These are phyloP conservation scores for Drosophila navojoa DNA, from an alignment of 1,140 invertebrate species.

Conservation along the genomic window DNA sequence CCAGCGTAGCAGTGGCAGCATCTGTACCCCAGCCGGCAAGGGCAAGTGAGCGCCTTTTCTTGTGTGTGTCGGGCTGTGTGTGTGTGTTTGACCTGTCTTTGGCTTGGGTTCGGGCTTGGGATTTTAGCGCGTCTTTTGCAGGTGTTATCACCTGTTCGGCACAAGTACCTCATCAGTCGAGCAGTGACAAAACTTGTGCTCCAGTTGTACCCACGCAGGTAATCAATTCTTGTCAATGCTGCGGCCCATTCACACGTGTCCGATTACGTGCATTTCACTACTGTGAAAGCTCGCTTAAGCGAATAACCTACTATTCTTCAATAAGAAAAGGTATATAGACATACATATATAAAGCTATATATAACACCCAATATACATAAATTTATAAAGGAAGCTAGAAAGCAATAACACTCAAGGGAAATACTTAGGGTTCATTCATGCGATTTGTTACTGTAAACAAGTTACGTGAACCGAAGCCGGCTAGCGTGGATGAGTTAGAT, in stretches of 20 bases:
- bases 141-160: conserved; percentile 44
- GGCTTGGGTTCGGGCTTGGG: conserved; percentile 56
- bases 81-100: conserved; percentile 62
- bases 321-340: too few species aligned
- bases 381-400: too few species aligned
- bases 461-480: conserved; percentile 24
- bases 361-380: too few species aligned
- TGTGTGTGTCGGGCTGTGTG: neutral
- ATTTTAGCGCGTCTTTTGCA: conserved; percentile 51
- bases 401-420: too few species aligned
- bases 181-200: conserved; percentile 25
- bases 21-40: conserved; percentile 65
- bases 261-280: conserved; percentile 30
- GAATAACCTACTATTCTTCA: neutral
- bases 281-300: neutral
- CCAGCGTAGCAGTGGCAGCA: conserved; percentile 62
- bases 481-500: conserved; percentile 7
- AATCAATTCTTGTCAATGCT: conserved; percentile 54
- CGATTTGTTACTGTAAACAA: conserved; percentile 10
- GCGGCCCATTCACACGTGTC: conserved; percentile 46
- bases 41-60: conserved; percentile 71
- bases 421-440: too few species aligned
- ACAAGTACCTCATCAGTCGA: neutral
- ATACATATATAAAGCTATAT: too few species aligned
- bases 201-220: conserved; percentile 14